phyloP scores from a whole-genome alignment of 2,888 invertebrate genomes.

The Brenthis hecate region DNA sequence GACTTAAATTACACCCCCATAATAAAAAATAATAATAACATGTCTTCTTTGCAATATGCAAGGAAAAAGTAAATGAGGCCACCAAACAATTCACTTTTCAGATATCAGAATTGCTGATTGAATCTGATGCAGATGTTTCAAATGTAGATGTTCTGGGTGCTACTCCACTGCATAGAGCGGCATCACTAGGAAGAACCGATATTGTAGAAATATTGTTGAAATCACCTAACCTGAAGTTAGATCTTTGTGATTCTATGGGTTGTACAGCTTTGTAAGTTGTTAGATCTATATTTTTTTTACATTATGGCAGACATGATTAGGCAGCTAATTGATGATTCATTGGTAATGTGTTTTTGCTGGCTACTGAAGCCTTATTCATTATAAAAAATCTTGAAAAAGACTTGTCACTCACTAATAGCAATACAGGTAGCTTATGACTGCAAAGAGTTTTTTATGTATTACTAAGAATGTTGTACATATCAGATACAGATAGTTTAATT shows the following conservation, averaged over 20 bases:
- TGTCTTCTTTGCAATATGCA: no score
- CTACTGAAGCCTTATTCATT: no score
- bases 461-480: no score
- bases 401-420: no score
- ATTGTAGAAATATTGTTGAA: slow-evolving; percentile 86
- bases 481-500: no score
- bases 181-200: slow-evolving; percentile 90
- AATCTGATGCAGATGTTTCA: slow-evolving; percentile 84
- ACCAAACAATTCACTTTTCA: slow-evolving; percentile 52
- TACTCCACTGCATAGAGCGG: slow-evolving; percentile 86
- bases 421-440: no score
- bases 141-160: slow-evolving; percentile 84
- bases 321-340: no score
- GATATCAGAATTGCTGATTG: slow-evolving; percentile 86
- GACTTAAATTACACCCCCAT: no score
- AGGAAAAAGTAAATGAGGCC: not conserved
- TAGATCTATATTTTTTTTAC: slow-evolving; percentile 3
- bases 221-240: slow-evolving; percentile 76
- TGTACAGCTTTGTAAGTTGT: slow-evolving; percentile 87
- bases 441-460: no score
- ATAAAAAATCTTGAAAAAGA: no score
- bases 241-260: slow-evolving; percentile 86
- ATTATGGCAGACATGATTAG: not conserved
- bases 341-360: no score
- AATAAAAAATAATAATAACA: no score